Percentiles rank a stretch among this genome's conserved stretches.
phyloP scores from a whole-genome alignment of 2,113 vertebrate genomes.

The Xenopus borealis region DNA sequence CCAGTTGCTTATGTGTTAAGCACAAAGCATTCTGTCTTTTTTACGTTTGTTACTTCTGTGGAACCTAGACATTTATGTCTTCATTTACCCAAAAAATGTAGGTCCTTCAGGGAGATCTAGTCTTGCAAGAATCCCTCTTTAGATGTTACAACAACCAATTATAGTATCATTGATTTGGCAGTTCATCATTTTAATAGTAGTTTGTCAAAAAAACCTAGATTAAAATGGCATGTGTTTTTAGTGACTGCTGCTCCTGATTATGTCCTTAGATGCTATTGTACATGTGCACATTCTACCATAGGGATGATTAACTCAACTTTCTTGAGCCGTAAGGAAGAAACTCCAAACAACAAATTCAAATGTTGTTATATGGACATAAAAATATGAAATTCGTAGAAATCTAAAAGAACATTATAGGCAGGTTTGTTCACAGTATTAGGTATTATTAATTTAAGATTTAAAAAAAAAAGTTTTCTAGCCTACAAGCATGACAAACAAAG shows the following conservation, averaged over 20 bases:
- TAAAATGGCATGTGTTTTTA: background rate
- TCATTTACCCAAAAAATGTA: background rate
- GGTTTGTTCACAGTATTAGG: too few species aligned
- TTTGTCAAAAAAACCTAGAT: background rate
- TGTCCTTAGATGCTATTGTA: background rate
- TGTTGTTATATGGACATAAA: too few species aligned
- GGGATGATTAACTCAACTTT: background rate
- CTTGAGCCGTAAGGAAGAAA: background rate
- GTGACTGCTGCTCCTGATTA: background rate
- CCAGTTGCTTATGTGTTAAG: background rate
- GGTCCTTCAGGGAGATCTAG: slow-evolving; percentile 1
- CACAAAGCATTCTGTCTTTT: background rate
- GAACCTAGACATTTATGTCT: slow-evolving; percentile 4
- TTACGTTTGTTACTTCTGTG: background rate
- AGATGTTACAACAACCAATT: background rate
- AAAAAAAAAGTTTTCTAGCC: too few species aligned
- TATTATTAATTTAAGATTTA: too few species aligned
- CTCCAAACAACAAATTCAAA: too few species aligned
- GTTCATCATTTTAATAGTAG: background rate
- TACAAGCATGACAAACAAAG: too few species aligned
- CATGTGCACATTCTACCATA: background rate
- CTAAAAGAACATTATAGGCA: too few species aligned
- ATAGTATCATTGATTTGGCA: background rate
- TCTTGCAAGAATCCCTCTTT: background rate
- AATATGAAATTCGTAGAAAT: too few species aligned